A percentile compares a stretch with the other conserved stretches of the same genome.
These are phyloP conservation scores for Epirrhoe alternata DNA, from an alignment of 2,888 invertebrate species.

Conservation along the genomic window DNA sequence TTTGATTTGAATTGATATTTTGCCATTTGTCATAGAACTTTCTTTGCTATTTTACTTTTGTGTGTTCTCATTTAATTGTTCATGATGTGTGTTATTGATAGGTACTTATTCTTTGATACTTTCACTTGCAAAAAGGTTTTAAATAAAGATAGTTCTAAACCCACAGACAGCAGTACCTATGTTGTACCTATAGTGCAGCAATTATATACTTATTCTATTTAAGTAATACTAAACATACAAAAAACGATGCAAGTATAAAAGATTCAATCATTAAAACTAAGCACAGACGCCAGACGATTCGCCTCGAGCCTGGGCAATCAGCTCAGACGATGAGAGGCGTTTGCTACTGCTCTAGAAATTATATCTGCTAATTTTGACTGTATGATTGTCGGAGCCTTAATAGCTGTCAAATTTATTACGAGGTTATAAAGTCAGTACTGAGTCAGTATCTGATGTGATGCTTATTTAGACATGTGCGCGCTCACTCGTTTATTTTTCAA, in stretches of 20 bases:
- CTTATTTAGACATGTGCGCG: background rate
- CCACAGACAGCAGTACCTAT: too few relatives aligned
- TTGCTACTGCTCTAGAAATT: conserved; percentile 42
- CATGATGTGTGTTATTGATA: background rate
- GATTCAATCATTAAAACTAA: conserved; percentile 11
- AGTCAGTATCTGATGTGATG: too few relatives aligned
- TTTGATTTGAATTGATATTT: conserved; percentile 76
- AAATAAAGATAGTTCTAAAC: background rate
- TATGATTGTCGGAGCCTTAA: background rate
- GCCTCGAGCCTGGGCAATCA: conserved; percentile 34
- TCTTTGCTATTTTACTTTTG: background rate
- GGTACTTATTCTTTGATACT: background rate
- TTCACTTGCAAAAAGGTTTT: background rate
- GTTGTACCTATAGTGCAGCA: too few relatives aligned
- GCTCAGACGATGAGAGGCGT: conserved; percentile 17
- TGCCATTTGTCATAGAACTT: conserved; percentile 65
- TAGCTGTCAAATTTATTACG: background rate
- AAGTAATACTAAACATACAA: background rate
- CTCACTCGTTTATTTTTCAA: background rate
- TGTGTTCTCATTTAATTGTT: background rate
- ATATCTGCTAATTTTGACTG: conserved; percentile 14
- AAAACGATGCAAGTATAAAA: background rate
- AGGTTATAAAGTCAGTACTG: background rate
- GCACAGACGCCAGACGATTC: conserved; percentile 15
- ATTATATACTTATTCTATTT: too few relatives aligned